phyloP scores from a whole-genome alignment of 2,113 vertebrate species.

The Pollimyrus isidori region DNA sequence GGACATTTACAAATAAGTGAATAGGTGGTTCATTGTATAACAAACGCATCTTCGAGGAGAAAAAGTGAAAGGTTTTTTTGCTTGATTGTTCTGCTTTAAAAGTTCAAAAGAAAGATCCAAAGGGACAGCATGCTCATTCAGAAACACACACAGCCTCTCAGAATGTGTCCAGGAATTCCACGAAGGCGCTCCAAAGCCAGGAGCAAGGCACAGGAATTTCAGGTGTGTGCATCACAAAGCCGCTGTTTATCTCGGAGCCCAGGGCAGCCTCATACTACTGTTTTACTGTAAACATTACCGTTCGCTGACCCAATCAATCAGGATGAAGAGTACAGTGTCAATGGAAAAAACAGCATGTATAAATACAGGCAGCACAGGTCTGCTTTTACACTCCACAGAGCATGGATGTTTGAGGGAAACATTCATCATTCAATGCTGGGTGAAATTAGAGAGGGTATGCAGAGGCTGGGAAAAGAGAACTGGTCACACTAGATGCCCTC shows the following conservation, averaged over 20 bases:
- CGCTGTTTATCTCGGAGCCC: constrained; percentile 71
- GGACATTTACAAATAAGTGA: not conserved
- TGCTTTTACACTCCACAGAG: not conserved
- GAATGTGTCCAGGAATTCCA: not conserved
- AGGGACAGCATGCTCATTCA: not conserved
- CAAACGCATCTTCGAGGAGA: not conserved
- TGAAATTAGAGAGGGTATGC: not conserved
- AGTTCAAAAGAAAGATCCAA: not conserved
- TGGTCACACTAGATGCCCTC: not conserved
- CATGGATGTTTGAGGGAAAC: constrained; percentile 3
- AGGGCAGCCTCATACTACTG: constrained; percentile 71
- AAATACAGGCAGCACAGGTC: not conserved
- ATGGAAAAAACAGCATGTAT: not conserved
- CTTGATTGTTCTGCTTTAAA: not conserved
- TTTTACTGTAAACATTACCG: constrained; percentile 84
- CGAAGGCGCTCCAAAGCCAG: constrained; percentile 41
- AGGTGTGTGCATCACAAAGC: constrained; percentile 69
- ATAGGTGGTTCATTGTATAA: not conserved
- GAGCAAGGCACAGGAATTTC: constrained; percentile 56
- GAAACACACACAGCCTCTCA: not conserved
- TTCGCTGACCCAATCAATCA: constrained; percentile 63
- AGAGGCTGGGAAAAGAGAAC: not conserved
- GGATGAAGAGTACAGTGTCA: constrained; percentile 62
- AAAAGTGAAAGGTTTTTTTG: not conserved
- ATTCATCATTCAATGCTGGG: not conserved